phyloP scores from a whole-genome alignment of 2,797 vertebrate species.

The Coranthus polyacanthus region DNA sequence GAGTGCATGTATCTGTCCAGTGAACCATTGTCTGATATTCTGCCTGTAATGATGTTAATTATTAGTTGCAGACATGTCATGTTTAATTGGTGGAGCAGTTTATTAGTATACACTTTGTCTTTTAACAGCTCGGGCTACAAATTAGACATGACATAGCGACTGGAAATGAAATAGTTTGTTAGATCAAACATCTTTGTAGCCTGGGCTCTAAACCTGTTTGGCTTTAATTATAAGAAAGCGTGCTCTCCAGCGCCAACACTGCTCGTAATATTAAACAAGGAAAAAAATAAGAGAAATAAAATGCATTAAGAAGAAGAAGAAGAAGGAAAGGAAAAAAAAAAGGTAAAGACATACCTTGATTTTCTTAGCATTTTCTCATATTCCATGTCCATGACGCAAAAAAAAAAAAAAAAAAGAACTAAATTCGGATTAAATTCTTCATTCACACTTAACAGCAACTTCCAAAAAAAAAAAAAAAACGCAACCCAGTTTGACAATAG shows the following conservation, averaged over 20 bases:
- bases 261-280: neutral
- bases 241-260: too few species aligned
- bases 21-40: slow-evolving; percentile 30
- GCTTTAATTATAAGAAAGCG: too few species aligned
- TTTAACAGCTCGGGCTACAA: neutral
- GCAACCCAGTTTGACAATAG: neutral
- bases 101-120: too few species aligned
- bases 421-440: slow-evolving; percentile 25
- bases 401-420: slow-evolving; percentile 1
- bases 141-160: neutral
- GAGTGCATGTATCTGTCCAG: slow-evolving; percentile 30
- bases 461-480: slow-evolving; percentile 1
- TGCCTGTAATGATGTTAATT: slow-evolving; percentile 45
- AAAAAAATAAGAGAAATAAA: neutral
- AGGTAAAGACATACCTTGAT: slow-evolving; percentile 57
- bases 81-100: too few species aligned
- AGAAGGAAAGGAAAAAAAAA: neutral
- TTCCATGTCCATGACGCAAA: slow-evolving; percentile 38
- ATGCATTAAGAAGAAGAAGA: neutral
- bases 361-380: slow-evolving; percentile 28
- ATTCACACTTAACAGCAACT: slow-evolving; percentile 24
- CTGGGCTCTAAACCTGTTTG: too few species aligned
- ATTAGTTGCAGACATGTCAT: slow-evolving; percentile 17
- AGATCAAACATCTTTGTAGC: too few species aligned
- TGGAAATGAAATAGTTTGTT: neutral